Conservation (phyloP, 2,888 invertebrate genomes). For the Geophilus truncorum region DNA sequence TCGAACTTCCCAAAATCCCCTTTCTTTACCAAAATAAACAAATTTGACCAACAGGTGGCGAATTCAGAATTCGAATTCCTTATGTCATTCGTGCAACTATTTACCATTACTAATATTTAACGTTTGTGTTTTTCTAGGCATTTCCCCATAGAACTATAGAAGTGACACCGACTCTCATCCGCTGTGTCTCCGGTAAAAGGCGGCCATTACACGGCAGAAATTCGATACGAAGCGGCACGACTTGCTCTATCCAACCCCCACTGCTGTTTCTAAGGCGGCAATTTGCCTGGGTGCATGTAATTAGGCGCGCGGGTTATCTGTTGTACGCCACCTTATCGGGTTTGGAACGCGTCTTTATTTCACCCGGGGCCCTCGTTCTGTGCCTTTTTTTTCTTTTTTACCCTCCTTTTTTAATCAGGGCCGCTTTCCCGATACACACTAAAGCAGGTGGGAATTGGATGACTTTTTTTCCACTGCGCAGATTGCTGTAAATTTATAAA, state of each 20-base stretch:
- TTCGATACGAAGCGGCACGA: not conserved
- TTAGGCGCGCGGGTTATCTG: conserved; percentile 20
- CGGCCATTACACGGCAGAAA: not conserved
- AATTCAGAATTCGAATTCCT: too few species aligned
- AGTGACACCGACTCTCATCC: not conserved
- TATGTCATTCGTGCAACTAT: too few species aligned
- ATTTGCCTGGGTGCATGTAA: conserved; percentile 20
- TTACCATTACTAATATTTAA: not conserved
- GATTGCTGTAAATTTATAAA: conserved; percentile 20
- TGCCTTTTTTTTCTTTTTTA: not conserved
- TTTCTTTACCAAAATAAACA: too few species aligned
- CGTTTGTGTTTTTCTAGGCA: not conserved
- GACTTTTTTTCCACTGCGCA: not conserved
- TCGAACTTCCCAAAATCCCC: too few species aligned
- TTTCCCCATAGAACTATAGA: not conserved
- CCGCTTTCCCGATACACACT: not conserved
- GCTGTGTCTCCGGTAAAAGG: not conserved
- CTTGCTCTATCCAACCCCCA: not conserved
- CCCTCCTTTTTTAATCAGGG: not conserved
- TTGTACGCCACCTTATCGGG: conserved; percentile 11
- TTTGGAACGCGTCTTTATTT: conserved; percentile 20
- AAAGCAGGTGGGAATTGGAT: conserved; percentile 20
- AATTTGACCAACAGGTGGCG: not conserved
- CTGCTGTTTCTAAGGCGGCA: conserved; percentile 9
- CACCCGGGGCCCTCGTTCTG: conserved; percentile 11